Percentiles rank a stretch among this genome's conserved stretches.
Evolutionary conservation across 2,888 invertebrate species (phyloP).

Genomic region (Meteorus colon): DNA sequence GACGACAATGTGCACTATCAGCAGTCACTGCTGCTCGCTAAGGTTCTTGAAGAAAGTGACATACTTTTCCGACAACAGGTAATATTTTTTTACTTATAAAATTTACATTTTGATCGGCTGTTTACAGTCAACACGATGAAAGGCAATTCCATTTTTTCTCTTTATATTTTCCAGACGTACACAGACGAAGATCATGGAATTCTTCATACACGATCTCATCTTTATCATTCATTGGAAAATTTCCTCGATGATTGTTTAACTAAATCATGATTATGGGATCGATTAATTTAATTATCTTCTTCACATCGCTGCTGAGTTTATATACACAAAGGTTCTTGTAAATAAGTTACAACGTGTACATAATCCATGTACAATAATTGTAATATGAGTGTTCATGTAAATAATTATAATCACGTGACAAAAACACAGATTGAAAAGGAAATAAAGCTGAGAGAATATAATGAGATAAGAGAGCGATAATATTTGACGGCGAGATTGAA

Average conservation of each 20-base stretch:
- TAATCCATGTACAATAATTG: slow-evolving; percentile 68
- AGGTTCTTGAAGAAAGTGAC: slow-evolving; percentile 87
- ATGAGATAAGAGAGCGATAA: slow-evolving; percentile 2
- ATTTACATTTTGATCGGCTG: too few relatives aligned
- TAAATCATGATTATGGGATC: slow-evolving; percentile 58
- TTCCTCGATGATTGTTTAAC: slow-evolving; percentile 82
- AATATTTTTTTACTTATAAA: slow-evolving; percentile 45
- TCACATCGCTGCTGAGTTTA: slow-evolving; percentile 8
- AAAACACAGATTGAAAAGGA: slow-evolving; percentile 35
- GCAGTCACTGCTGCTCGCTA: slow-evolving; percentile 93
- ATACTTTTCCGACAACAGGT: slow-evolving; percentile 96
- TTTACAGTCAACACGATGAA: too few relatives aligned
- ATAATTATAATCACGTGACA: slow-evolving; percentile 49
- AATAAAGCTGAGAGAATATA: slow-evolving; percentile 22
- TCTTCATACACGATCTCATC: slow-evolving; percentile 86
- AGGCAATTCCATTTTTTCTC: background rate
- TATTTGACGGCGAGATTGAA: slow-evolving; percentile 9
- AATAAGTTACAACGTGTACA: slow-evolving; percentile 63
- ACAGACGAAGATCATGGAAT: slow-evolving; percentile 96
- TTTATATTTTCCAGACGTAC: slow-evolving; percentile 82
- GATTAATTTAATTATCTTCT: background rate
- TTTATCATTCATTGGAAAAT: slow-evolving; percentile 91
- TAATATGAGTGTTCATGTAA: slow-evolving; percentile 65
- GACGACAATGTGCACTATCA: slow-evolving; percentile 99
- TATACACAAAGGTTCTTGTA: slow-evolving; percentile 26